Percentiles rank a stretch among this genome's conserved stretches.
Evolutionary conservation across 30 jellyfish, hydroid and myxozoan genomes (phyloP).

Genomic region (Hydractinia symbiolongicarpus): DNA sequence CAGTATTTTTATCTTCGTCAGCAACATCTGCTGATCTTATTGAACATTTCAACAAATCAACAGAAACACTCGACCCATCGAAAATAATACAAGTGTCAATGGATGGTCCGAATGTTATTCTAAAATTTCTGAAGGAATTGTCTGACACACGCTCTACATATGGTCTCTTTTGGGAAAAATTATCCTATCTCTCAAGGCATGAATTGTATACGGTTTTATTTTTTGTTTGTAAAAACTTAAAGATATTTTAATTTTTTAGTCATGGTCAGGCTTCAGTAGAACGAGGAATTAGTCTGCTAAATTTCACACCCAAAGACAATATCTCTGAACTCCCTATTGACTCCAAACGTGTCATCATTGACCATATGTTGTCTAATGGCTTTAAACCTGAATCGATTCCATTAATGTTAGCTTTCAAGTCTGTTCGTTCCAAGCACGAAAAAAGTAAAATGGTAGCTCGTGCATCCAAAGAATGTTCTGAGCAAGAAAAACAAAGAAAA

Average conservation of each 20-base stretch:
- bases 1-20: too few species aligned
- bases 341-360: not conserved
- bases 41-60: too few species aligned
- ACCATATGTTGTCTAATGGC: not conserved
- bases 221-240: not conserved
- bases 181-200: not conserved
- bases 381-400: not conserved
- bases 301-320: not conserved
- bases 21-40: too few species aligned
- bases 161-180: not conserved
- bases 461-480: not conserved
- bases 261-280: slow-evolving; percentile 13
- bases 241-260: not conserved
- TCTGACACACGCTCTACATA: not conserved
- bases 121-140: too few species aligned
- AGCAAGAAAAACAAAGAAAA: not conserved
- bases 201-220: not conserved
- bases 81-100: too few species aligned
- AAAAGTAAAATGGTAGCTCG: not conserved
- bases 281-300: not conserved
- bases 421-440: not conserved
- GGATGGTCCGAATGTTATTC: too few species aligned
- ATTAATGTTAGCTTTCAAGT: not conserved
- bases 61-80: too few species aligned
- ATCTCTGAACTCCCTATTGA: not conserved